These are phyloP conservation scores for Berghia stephanieae DNA, from an alignment of 1,140 invertebrate genomes.

Conservation along the genomic window DNA sequence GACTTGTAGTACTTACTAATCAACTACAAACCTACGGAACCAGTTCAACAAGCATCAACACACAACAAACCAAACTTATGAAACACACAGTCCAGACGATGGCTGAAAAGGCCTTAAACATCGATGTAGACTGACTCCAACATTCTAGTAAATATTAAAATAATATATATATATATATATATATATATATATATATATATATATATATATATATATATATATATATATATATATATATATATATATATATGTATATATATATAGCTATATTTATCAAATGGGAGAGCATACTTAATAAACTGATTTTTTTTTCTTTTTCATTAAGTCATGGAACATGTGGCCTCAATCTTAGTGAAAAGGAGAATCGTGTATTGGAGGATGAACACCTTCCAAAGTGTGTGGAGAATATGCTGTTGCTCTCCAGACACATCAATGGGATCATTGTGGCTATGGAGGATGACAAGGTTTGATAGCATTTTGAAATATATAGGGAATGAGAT, in stretches of 20 bases:
- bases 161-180: neutral
- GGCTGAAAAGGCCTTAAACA: too few species aligned
- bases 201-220: neutral
- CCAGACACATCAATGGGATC: conserved; percentile 45
- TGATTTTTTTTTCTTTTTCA: too few species aligned
- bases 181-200: neutral
- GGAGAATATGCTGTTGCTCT: conserved; percentile 50
- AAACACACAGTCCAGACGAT: too few species aligned
- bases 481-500: too few species aligned
- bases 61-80: too few species aligned
- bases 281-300: too few species aligned
- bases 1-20: too few species aligned
- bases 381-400: conserved; percentile 46
- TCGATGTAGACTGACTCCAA: too few species aligned
- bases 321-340: conserved; percentile 43
- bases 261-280: conserved; percentile 18
- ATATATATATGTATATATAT: neutral
- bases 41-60: too few species aligned
- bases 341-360: conserved; percentile 39
- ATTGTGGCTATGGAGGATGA: neutral
- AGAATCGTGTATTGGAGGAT: conserved; percentile 39
- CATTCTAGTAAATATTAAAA: too few species aligned
- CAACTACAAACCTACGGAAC: too few species aligned
- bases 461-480: too few species aligned
- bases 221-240: neutral